These are phyloP conservation scores for Scaptomyza flava DNA, from an alignment of 2,888 invertebrate species.

Conservation along the genomic window DNA sequence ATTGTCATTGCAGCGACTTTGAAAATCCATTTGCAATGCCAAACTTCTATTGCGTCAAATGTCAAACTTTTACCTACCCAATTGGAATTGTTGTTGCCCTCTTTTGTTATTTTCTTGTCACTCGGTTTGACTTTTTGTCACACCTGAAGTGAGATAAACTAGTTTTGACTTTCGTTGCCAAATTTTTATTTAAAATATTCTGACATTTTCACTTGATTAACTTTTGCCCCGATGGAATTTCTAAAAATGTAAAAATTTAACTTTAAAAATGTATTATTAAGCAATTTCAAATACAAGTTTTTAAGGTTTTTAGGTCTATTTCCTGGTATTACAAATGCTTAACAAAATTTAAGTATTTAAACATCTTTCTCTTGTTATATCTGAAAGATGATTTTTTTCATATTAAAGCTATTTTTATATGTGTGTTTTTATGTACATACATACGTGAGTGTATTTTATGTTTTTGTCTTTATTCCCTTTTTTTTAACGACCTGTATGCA, in stretches of 20 bases:
- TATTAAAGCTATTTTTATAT: slow-evolving; percentile 56
- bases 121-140: slow-evolving; percentile 26
- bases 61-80: slow-evolving; percentile 49
- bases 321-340: no score
- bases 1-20: slow-evolving; percentile 31
- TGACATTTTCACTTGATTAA: slow-evolving; percentile 43
- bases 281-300: no score
- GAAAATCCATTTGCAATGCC: slow-evolving; percentile 46
- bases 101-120: background rate
- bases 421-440: no score
- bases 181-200: slow-evolving; percentile 8
- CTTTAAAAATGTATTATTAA: no score
- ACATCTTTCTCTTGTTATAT: slow-evolving; percentile 35
- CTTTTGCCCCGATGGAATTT: slow-evolving; percentile 5
- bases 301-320: no score
- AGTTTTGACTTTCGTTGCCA: slow-evolving; percentile 50
- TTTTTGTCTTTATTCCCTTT: slow-evolving; percentile 35
- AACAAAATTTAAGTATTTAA: background rate
- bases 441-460: slow-evolving; percentile 6
- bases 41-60: slow-evolving; percentile 43
- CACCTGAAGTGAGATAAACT: slow-evolving; percentile 44
- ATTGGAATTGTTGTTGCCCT: slow-evolving; percentile 29
- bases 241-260: no score
- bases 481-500: slow-evolving; percentile 56
- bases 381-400: slow-evolving; percentile 8